phyloP scores from a whole-genome alignment of 2,797 vertebrate species.

The Rhinoraja longicauda region DNA sequence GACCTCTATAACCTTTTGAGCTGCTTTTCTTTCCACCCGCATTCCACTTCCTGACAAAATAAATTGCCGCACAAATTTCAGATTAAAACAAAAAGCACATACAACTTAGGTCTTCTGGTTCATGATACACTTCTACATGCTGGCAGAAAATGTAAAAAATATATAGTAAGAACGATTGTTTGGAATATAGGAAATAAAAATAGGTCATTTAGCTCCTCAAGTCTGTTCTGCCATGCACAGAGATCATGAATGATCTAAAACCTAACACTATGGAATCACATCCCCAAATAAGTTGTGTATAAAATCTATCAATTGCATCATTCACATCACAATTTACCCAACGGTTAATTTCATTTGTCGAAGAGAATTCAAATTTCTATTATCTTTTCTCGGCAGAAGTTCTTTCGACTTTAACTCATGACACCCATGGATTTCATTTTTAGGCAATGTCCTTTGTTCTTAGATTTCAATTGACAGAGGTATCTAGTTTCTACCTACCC shows the following conservation, averaged over 20 bases:
- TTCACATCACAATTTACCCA: background rate
- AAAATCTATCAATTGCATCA: background rate
- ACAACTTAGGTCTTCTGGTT: background rate
- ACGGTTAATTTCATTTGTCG: background rate
- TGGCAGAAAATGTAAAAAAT: constrained; percentile 46
- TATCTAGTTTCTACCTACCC: background rate
- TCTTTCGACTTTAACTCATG: background rate
- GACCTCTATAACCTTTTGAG: constrained; percentile 54
- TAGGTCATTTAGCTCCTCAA: background rate
- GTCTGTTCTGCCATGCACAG: background rate
- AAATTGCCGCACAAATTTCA: constrained; percentile 20
- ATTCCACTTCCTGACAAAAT: constrained; percentile 68
- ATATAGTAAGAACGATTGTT: background rate
- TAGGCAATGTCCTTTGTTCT: background rate
- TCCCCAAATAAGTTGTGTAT: no score
- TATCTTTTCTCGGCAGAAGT: background rate
- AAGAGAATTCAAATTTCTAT: background rate
- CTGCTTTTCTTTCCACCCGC: constrained; percentile 53
- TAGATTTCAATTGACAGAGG: background rate
- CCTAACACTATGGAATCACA: background rate
- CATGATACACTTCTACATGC: constrained; percentile 33
- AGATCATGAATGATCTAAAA: background rate
- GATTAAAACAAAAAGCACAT: constrained; percentile 10
- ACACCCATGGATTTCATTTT: background rate
- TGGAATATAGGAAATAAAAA: background rate